Conservation (phyloP, 2,113 vertebrate species). For the Leptobrachium leishanense region DNA sequence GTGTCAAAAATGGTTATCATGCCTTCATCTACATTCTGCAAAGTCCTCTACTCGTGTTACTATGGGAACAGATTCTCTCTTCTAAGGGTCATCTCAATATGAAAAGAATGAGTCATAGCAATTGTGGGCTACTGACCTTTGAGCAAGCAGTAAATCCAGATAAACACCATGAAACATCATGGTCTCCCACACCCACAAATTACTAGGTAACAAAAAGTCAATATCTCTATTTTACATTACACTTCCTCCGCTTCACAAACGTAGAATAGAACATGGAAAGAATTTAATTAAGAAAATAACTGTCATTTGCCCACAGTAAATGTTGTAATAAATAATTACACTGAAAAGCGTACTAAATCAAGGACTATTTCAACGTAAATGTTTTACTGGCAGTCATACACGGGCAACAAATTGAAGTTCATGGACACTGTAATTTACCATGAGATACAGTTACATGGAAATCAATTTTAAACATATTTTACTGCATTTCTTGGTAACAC, state of each 20-base stretch:
- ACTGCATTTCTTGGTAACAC: too few species aligned
- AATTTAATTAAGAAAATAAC: background rate
- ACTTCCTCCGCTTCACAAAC: background rate
- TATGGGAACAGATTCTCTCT: conserved; percentile 21
- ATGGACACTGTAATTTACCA: too few species aligned
- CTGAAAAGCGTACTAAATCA: background rate
- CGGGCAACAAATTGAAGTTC: background rate
- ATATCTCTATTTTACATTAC: background rate
- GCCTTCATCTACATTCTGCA: background rate
- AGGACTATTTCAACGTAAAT: background rate
- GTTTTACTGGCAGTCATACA: background rate
- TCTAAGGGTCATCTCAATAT: conserved; percentile 22
- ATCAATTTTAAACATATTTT: too few species aligned
- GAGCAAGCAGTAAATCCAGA: conserved; percentile 20
- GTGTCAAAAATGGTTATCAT: conserved; percentile 22
- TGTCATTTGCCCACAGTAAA: background rate
- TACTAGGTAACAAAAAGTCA: conserved; percentile 17
- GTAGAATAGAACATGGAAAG: background rate
- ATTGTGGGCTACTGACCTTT: conserved; percentile 24
- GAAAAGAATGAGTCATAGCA: conserved; percentile 37
- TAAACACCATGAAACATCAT: conserved; percentile 16
- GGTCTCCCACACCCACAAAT: conserved; percentile 14
- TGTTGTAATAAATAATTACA: background rate
- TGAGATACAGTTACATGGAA: too few species aligned
- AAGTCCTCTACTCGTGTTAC: conserved; percentile 13